phyloP scores from a whole-genome alignment of 1,140 invertebrate genomes.

The Antheraea mylitta region DNA sequence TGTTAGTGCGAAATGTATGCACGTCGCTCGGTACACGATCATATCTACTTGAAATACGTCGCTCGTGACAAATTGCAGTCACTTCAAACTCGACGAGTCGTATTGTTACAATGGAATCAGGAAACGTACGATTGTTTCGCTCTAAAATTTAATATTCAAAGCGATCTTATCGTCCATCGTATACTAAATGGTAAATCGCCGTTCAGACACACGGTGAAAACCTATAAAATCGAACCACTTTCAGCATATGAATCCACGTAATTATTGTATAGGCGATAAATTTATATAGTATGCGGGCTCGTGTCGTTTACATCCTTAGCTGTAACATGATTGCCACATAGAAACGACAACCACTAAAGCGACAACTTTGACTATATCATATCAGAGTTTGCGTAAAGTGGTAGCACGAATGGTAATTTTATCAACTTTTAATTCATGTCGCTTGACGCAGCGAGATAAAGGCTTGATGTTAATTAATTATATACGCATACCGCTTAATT shows the following conservation, averaged over 20 bases:
- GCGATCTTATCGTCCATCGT: slow-evolving; percentile 38
- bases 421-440: slow-evolving; percentile 24
- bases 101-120: slow-evolving; percentile 47
- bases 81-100: slow-evolving; percentile 64
- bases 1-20: slow-evolving; percentile 64
- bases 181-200: slow-evolving; percentile 56
- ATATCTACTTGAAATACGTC: slow-evolving; percentile 72
- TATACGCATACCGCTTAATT: slow-evolving; percentile 23
- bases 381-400: slow-evolving; percentile 20
- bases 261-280: slow-evolving; percentile 76
- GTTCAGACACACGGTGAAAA: slow-evolving; percentile 45
- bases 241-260: slow-evolving; percentile 72
- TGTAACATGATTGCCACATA: slow-evolving; percentile 41
- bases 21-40: slow-evolving; percentile 61
- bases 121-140: slow-evolving; percentile 56
- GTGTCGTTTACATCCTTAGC: slow-evolving; percentile 52
- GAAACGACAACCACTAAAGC: not conserved
- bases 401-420: slow-evolving; percentile 19
- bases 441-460: slow-evolving; percentile 29
- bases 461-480: slow-evolving; percentile 33
- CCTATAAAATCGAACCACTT: slow-evolving; percentile 66
- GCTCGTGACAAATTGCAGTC: slow-evolving; percentile 68
- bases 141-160: slow-evolving; percentile 29
- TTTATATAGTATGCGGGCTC: slow-evolving; percentile 47
- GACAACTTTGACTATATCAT: slow-evolving; percentile 1